These are phyloP conservation scores for Steatornis caripensis DNA, from an alignment of 2,113 vertebrate species.

Conservation along the genomic window DNA sequence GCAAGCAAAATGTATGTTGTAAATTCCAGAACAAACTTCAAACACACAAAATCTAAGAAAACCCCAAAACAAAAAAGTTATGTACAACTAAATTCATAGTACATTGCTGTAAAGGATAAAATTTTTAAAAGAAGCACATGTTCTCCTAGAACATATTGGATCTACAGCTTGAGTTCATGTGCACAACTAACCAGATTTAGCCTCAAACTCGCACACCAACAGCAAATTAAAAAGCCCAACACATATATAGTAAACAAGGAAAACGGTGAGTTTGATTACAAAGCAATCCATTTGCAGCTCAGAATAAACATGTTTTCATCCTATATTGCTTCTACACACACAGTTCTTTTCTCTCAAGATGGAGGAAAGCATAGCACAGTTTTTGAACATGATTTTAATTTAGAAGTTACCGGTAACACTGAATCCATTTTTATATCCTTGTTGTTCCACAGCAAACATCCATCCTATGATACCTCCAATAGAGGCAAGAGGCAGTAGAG, in stretches of 20 bases:
- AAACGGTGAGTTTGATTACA: not conserved
- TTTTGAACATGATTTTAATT: not conserved
- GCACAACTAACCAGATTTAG: not conserved
- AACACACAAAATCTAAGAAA: not conserved
- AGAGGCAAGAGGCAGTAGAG: slow-evolving; percentile 85
- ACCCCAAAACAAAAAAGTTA: not conserved
- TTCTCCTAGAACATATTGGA: not conserved
- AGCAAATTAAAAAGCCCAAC: not conserved
- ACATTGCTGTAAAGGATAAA: not conserved
- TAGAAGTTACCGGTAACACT: slow-evolving; percentile 84
- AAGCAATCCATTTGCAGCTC: not conserved
- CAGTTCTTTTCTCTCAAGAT: not conserved
- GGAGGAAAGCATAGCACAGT: not conserved
- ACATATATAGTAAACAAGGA: not conserved
- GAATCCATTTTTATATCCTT: slow-evolving; percentile 91
- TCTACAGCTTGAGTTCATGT: not conserved
- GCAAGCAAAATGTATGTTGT: not conserved
- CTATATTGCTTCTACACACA: not conserved
- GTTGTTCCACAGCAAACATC: slow-evolving; percentile 94
- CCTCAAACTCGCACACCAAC: not conserved
- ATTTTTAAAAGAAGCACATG: not conserved
- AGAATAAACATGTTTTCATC: not conserved
- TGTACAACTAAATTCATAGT: not conserved
- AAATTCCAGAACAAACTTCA: not conserved
- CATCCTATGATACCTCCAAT: slow-evolving; percentile 90